Evolutionary conservation across 2,888 invertebrate species (phyloP), one percentile per base, ranked within the genome.

Genomic region (Lasius fuliginosus): DNA sequence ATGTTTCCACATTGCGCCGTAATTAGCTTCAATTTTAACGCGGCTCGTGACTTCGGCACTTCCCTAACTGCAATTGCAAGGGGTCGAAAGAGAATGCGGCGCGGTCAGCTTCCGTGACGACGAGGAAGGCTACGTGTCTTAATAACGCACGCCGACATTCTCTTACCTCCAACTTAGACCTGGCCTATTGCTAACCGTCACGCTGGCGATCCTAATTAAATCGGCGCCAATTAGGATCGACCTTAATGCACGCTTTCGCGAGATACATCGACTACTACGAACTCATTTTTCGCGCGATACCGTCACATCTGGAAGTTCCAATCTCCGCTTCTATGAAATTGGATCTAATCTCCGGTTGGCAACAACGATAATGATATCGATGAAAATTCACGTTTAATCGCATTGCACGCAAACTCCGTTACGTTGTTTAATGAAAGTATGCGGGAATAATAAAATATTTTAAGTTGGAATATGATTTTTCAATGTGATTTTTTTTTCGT

Each of bases 211-310:
- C 92, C 93, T 94, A 94, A 94, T 94, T 94, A 94, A 94, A 94
- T 94, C 93, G 93, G 91, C 91, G 90, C 94, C 94, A 94, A 94
- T 94, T 94, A 94, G 94, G 93, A 94, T 94, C 94, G 92, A 93
- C 94, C 94, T 94, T 93, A 94, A 94, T 94, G 93, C 91, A 92
- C 91, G 91, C 92, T 89, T 89, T 91, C 91, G 81, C 76, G 91
- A 90, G 92, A 91, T 92, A 90, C 91, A 90, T 91, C 91, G 89
- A 88, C 90, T 85, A 86, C 86, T 92, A 89, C 87, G 87, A 89
- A 90, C 92, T 89, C 89, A 90, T 92, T 91, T 81, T 90, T 89
- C 90, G 88, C 88, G 87, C 87, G 87, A 87, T 89, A 88, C 76
- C 85, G 67, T 82, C 83, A 65, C 71, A 74, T 85, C 68, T 46